Evolutionary conservation across 2,888 invertebrate species (phyloP).

Genomic region (Escarpia spicata): DNA sequence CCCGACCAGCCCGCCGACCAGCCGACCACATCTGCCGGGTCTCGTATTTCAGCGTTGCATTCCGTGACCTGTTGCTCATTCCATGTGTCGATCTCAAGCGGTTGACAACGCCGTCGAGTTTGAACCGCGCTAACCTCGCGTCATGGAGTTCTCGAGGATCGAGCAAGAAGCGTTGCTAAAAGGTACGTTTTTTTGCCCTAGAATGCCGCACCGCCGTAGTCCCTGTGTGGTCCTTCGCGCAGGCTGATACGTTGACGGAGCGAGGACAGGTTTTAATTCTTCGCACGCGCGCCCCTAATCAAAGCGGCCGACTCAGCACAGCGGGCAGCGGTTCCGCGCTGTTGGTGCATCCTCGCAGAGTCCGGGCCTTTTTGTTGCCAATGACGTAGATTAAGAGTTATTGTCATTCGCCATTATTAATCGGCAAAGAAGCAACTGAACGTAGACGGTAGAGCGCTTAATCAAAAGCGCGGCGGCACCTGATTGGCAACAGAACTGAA

Average conservation of each 20-base stretch:
- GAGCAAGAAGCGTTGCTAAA: constrained; percentile 37
- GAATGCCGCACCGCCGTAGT: neutral
- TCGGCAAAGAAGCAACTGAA: neutral
- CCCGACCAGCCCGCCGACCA: neutral
- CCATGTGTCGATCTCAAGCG: neutral
- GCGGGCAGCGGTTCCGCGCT: neutral
- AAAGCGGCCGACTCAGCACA: neutral
- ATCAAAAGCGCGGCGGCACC: neutral
- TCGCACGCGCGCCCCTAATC: neutral
- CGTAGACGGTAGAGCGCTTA: neutral
- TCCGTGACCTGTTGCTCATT: constrained; percentile 2
- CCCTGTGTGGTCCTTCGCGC: neutral
- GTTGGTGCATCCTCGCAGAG: neutral
- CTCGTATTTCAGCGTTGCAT: constrained; percentile 3
- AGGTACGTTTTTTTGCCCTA: constrained; percentile 28
- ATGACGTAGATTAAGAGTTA: constrained; percentile 5
- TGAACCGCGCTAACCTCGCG: neutral
- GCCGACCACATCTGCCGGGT: neutral
- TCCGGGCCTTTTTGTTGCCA: neutral
- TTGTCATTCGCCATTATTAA: neutral
- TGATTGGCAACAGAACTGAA: neutral
- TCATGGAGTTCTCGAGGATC: constrained; percentile 35
- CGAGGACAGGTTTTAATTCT: neutral
- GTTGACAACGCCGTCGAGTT: neutral
- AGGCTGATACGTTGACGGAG: neutral